Percentiles rank a stretch among this genome's conserved stretches.
phyloP scores from a whole-genome alignment of 2,797 vertebrate genomes.

The Ataeniobius toweri region DNA sequence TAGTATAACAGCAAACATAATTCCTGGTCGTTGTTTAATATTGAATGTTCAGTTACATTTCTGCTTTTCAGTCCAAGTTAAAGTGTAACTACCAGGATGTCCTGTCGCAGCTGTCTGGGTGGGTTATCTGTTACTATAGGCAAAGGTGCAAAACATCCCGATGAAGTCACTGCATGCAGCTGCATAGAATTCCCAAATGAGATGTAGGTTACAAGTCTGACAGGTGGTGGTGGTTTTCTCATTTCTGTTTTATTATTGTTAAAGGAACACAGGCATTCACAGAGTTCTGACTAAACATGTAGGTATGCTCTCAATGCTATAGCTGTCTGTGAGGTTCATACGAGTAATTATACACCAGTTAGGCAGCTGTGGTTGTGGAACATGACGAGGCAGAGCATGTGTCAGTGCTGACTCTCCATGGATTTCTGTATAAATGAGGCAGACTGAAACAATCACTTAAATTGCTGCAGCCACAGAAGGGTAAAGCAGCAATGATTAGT shows the following conservation, averaged over 20 bases:
- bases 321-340: conserved; percentile 34
- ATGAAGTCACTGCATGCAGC: conserved; percentile 40
- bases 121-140: conserved; percentile 26
- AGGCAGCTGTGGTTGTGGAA: conserved; percentile 39
- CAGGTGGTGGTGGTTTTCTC: conserved; percentile 23
- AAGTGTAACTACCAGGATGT: not conserved
- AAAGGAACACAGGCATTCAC: conserved; percentile 32
- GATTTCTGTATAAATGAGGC: conserved; percentile 42
- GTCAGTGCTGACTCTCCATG: conserved; percentile 22
- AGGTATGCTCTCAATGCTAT: conserved; percentile 32
- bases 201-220: conserved; percentile 14
- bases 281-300: conserved; percentile 28
- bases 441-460: conserved; percentile 60
- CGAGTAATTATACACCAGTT: conserved; percentile 49
- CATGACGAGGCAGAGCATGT: conserved; percentile 32
- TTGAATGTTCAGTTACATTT: not conserved
- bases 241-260: conserved; percentile 6
- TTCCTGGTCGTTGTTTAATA: not conserved
- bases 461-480: conserved; percentile 43
- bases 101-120: conserved; percentile 2
- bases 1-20: not conserved
- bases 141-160: conserved; percentile 11
- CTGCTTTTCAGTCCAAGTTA: not conserved
- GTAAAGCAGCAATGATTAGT: conserved; percentile 38
- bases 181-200: conserved; percentile 32